These are phyloP conservation scores for Thalassoma bifasciatum DNA, from an alignment of 2,113 vertebrate species.

Conservation along the genomic window DNA sequence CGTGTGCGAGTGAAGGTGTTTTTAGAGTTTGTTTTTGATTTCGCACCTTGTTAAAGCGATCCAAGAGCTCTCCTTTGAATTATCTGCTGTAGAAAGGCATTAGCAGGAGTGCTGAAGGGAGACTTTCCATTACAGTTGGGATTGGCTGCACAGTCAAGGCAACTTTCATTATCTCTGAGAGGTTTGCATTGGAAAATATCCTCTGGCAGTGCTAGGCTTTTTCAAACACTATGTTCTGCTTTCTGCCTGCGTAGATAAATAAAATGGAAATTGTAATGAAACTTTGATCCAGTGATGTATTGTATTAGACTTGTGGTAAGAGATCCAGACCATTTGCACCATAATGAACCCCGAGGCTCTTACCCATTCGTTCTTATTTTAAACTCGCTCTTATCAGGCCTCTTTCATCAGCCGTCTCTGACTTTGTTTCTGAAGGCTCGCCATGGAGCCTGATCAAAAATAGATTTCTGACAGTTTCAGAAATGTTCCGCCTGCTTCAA, in stretches of 20 bases:
- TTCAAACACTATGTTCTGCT: constrained; percentile 32
- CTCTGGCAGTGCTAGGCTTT: constrained; percentile 23
- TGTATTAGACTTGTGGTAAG: constrained; percentile 25
- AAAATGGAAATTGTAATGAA: constrained; percentile 56
- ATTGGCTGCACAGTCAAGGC: constrained; percentile 36
- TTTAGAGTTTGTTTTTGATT: constrained; percentile 9
- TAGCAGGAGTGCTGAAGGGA: constrained; percentile 37
- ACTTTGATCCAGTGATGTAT: constrained; percentile 42
- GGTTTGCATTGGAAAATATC: constrained; percentile 40
- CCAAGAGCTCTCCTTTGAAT: constrained; percentile 22
- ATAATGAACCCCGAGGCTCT: constrained; percentile 28
- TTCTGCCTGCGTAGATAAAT: constrained; percentile 45
- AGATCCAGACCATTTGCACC: constrained; percentile 35
- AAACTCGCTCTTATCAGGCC: constrained; percentile 1
- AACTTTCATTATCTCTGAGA: constrained; percentile 52
- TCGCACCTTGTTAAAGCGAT: constrained; percentile 20
- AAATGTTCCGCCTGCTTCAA: neutral
- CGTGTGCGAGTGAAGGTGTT: neutral
- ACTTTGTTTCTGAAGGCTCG: constrained; percentile 3
- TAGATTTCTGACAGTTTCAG: neutral
- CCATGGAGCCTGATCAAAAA: constrained; percentile 1
- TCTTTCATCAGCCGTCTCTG: constrained; percentile 1
- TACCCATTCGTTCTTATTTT: constrained; percentile 4
- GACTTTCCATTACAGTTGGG: constrained; percentile 37
- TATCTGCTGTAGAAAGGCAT: constrained; percentile 43